Conservation (phyloP, 2,888 invertebrate genomes). For the Saturnia japonica region DNA sequence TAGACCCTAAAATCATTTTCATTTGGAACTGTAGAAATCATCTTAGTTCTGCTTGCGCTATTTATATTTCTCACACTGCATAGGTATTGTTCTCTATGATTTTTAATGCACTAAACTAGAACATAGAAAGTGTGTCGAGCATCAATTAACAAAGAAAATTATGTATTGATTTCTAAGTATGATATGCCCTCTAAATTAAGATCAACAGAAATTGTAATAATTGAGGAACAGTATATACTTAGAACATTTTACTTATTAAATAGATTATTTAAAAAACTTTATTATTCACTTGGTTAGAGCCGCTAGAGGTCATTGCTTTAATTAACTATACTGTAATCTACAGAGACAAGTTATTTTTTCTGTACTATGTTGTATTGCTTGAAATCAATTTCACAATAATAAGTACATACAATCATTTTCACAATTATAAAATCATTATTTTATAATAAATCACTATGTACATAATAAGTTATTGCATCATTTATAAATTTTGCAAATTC, state of each 20-base stretch:
- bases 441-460: neutral
- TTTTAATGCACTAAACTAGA: slow-evolving; percentile 1
- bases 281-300: neutral
- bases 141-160: slow-evolving; percentile 5
- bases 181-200: neutral
- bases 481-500: neutral
- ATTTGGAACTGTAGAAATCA: neutral
- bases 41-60: neutral
- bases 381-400: neutral
- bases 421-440: neutral
- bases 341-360: no score
- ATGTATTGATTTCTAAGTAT: slow-evolving; percentile 2
- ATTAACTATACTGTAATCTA: neutral
- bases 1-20: neutral
- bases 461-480: neutral
- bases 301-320: neutral
- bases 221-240: neutral
- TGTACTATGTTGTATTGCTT: neutral
- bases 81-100: neutral
- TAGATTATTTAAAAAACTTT: neutral
- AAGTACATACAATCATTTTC: neutral
- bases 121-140: neutral
- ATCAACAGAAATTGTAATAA: neutral
- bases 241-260: neutral
- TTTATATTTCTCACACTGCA: neutral